These are phyloP conservation scores for Portunus trituberculatus DNA, from an alignment of 1,140 invertebrate genomes.

Conservation along the genomic window DNA sequence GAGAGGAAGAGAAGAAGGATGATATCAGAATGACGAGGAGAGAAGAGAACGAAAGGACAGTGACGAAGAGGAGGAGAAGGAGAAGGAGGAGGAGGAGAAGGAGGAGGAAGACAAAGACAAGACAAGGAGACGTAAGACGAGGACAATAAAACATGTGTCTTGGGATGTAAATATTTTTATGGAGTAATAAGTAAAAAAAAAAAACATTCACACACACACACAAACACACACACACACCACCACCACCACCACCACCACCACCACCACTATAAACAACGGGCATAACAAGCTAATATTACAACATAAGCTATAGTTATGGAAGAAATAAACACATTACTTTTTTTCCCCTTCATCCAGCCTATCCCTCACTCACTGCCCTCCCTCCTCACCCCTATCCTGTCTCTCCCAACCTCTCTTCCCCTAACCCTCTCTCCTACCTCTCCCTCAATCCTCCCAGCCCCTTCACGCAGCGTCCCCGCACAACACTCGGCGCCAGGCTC, in stretches of 20 bases:
- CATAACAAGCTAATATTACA: slow-evolving; percentile 24
- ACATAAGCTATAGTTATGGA: background rate
- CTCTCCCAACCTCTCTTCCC: background rate
- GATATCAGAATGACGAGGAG: too few species aligned
- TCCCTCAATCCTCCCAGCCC: background rate
- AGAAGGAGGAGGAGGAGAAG: background rate
- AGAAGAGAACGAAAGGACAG: too few species aligned
- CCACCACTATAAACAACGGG: background rate
- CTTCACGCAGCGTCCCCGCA: background rate
- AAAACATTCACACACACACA: slow-evolving; percentile 5
- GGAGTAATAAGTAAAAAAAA: background rate
- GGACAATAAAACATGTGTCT: background rate
- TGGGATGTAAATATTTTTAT: background rate
- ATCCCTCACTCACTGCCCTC: background rate
- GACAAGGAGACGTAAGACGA: too few species aligned
- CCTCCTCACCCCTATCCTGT: background rate
- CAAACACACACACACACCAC: slow-evolving; percentile 7
- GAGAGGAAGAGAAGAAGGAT: too few species aligned
- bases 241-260: background rate
- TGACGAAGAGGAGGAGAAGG: background rate
- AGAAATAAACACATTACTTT: background rate
- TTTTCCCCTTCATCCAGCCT: background rate
- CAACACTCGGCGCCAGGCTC: background rate
- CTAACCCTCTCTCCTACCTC: background rate
- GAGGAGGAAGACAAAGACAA: background rate